These are phyloP conservation scores for Chromis chromis DNA, from an alignment of 2,797 vertebrate species.

Conservation along the genomic window DNA sequence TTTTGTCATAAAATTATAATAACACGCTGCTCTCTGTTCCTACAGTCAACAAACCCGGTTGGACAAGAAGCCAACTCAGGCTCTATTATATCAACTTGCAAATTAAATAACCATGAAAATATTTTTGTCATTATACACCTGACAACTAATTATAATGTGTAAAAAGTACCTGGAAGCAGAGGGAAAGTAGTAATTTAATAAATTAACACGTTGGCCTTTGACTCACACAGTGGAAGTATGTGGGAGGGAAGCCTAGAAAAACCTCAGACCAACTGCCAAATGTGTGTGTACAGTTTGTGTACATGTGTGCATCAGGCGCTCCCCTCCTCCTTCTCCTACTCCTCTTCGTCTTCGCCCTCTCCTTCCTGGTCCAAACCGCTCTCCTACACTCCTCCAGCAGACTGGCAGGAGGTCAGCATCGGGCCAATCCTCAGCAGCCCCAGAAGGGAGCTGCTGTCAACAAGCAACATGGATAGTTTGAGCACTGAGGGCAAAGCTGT, in stretches of 20 bases:
- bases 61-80: conserved; percentile 47
- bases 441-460: conserved; percentile 79
- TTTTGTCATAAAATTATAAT: conserved; percentile 70
- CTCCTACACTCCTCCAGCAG: conserved; percentile 55
- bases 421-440: conserved; percentile 70
- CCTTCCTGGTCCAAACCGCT: conserved; percentile 46
- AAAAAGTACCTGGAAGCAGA: conserved; percentile 53
- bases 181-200: conserved; percentile 68
- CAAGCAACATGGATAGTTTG: conserved; percentile 75
- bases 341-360: conserved; percentile 48
- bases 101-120: conserved; percentile 74
- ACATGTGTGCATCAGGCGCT: conserved; percentile 26
- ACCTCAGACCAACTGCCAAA: conserved; percentile 36
- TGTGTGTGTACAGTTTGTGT: conserved; percentile 21
- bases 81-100: conserved; percentile 57
- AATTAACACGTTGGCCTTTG: conserved; percentile 71
- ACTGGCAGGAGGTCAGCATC: conserved; percentile 80
- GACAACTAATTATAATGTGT: conserved; percentile 61
- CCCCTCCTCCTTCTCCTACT: conserved; percentile 58
- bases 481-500: conserved; percentile 72
- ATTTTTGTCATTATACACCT: conserved; percentile 60
- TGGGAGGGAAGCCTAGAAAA: conserved; percentile 48
- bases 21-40: conserved; percentile 54
- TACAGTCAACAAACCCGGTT: conserved; percentile 57
- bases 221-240: conserved; percentile 63